Base-by-base conservation (phyloP, 2,113 vertebrate species). In the Pardalotus punctatus region DNA sequence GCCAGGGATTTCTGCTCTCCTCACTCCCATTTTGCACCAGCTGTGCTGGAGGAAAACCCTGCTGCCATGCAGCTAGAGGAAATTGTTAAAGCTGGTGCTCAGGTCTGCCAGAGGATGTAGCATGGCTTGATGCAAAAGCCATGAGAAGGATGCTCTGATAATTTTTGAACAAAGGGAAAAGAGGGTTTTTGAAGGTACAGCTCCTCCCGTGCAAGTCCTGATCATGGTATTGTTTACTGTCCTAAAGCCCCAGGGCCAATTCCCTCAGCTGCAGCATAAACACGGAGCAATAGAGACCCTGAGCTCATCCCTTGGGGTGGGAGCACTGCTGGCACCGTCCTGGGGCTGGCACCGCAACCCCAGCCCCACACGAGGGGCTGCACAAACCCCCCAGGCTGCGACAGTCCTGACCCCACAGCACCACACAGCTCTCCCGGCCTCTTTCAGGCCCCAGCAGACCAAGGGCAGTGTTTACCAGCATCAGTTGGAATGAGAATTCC, bases 251-350 rank as follows among this genome's bases (percentile, higher is more conserved):
- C 35, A 66, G 36, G 77, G 20, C 50, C 31, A 51, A 3, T 33
- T 6, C 45, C 12, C 5, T 45, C n/a, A 43, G 22, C 62, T 71
- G 58, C 24, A 38, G 31, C 6, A 19, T 14, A 27, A 18, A 38
- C 0, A 0, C 38, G 21, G 66, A 25, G 12, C 7, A 23, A 22
- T 27, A 80, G 40, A 47, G 18, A 65, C 23, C 36, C 62, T 4
- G 13, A 53, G 38, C 50, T 62, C 45, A 0, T 17, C 0, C 0
- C n/a, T 3, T 31, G 47, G 33, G 38, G 14, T 51, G 54, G 43
- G 36, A 57, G 4, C 8, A 7, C 6, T 5, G 29, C 50, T 24
- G 51, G 45, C 51, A 84, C 28, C 91, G 58, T 31, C 54, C 24
- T 33, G 1, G 2, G n/a, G 19, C 33, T 42, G 76, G 33, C 24